Evolutionary conservation across 2,888 invertebrate genomes (phyloP).

Genomic region (Corbicula japonica): DNA sequence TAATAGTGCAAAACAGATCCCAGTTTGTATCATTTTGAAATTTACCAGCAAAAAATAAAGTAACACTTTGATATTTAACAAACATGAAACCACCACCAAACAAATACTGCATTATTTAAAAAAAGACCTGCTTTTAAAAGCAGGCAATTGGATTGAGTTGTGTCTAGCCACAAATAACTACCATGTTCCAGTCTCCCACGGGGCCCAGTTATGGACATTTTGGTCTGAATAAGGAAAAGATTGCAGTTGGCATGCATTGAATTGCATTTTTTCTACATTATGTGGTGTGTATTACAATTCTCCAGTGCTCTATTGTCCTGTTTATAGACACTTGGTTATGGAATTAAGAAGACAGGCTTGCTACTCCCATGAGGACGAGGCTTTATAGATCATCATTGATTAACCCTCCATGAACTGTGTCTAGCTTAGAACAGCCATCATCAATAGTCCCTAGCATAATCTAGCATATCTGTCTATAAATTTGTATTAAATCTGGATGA

Average conservation of each 20-base stretch:
- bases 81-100: too few species aligned
- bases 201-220: too few species aligned
- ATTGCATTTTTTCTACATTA: constrained; percentile 25
- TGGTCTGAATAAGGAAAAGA: too few species aligned
- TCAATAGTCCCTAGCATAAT: constrained; percentile 51
- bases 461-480: constrained; percentile 50
- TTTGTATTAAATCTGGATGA: constrained; percentile 46
- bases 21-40: too few species aligned
- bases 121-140: too few species aligned
- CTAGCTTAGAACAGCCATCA: constrained; percentile 41
- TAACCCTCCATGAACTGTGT: constrained; percentile 63
- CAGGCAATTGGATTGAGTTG: too few species aligned
- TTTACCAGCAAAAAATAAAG: too few species aligned
- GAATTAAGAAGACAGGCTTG: constrained; percentile 64
- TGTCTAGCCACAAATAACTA: too few species aligned
- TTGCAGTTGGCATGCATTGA: neutral
- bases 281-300: constrained; percentile 7
- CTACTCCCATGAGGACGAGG: constrained; percentile 39
- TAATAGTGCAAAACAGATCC: too few species aligned
- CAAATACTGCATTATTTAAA: too few species aligned
- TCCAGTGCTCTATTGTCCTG: constrained; percentile 49
- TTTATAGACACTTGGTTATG: constrained; percentile 58
- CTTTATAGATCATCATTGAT: constrained; percentile 68
- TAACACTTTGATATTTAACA: too few species aligned
- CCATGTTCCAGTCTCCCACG: too few species aligned